These are phyloP conservation scores for Acleris holmiana DNA, from an alignment of 2,888 invertebrate genomes.

Conservation along the genomic window DNA sequence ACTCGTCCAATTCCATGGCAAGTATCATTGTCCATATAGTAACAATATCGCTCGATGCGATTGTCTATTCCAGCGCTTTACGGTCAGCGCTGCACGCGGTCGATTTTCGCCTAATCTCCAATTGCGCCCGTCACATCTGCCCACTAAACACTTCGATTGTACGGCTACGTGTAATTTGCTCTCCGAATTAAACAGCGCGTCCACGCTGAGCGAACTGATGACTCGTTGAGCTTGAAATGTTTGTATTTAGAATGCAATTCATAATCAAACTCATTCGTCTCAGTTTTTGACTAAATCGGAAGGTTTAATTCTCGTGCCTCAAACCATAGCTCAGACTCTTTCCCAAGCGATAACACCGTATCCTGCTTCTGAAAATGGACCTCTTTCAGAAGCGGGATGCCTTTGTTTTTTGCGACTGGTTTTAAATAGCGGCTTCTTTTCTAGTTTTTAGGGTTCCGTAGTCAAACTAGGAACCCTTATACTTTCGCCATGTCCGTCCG, in stretches of 20 bases:
- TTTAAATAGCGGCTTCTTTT: too few species aligned
- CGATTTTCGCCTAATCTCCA: conserved; percentile 32
- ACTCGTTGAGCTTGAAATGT: not conserved
- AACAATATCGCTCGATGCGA: not conserved
- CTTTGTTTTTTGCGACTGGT: too few species aligned
- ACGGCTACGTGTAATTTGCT: conserved; percentile 5
- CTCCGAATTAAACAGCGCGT: conserved; percentile 6
- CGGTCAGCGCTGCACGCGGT: conserved; percentile 3
- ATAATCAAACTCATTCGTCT: too few species aligned
- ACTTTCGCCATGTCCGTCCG: too few species aligned
- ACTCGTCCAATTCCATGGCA: too few species aligned
- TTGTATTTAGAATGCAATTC: not conserved
- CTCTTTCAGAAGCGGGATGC: not conserved
- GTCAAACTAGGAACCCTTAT: too few species aligned
- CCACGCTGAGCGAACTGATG: not conserved
- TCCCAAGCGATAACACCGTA: not conserved
- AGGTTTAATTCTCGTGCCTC: too few species aligned
- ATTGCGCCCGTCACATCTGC: conserved; percentile 29
- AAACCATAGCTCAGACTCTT: too few species aligned
- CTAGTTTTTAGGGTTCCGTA: too few species aligned
- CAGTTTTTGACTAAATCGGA: too few species aligned
- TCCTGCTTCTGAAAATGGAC: not conserved
- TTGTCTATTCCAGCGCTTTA: conserved; percentile 26
- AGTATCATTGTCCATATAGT: too few species aligned
- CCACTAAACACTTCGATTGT: conserved; percentile 28